Evolutionary conservation across 2,888 invertebrate genomes (phyloP), one percentile per base, ranked within the genome.

Genomic region (Brenthis hecate): DNA sequence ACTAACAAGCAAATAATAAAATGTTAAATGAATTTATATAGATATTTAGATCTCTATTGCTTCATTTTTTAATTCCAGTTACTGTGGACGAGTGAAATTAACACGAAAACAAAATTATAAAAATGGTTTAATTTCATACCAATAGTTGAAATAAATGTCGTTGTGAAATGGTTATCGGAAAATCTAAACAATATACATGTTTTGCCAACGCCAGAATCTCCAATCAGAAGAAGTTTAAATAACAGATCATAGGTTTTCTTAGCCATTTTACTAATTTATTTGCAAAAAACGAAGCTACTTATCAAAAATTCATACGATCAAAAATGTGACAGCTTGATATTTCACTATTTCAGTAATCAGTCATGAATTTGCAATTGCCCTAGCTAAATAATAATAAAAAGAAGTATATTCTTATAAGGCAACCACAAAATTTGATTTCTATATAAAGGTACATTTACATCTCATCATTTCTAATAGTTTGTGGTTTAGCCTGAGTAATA

Each of bases 241-340:
- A 98, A 93, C 85, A 98, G 94, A 94, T 98, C 98, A 94, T 98
- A 98, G 76, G 98, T 98, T 94, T 97, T 97, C 94, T 98, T 98
- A 86, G 98, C 98, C 98, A 98, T 98, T 95, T 94, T 89, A 79
- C 50, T 76, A 62, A 65, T 65, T 72, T 72, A 60, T 64, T 55
- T 56, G 63, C 50, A 69, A 74, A 73, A 69, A 73, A 71, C 57
- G 67, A 66, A 58, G 60, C 32, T 71, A 67, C 32, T 66, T 56
- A 68, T 60, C 66, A 64, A 68, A 74, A 81, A 82, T 79, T 81
- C 81, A 80, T 80, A 75, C 80, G 75, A 82, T 70, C 66, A 70
- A 76, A 77, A 78, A 70, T 66, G 51, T 75, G 73, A 76, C 74
- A 75, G 71, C 51, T 67, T 48, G 54, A 58, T 66, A 19, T 19